phyloP scores from a whole-genome alignment of 2,113 vertebrate genomes.

The Phocoena sinus region DNA sequence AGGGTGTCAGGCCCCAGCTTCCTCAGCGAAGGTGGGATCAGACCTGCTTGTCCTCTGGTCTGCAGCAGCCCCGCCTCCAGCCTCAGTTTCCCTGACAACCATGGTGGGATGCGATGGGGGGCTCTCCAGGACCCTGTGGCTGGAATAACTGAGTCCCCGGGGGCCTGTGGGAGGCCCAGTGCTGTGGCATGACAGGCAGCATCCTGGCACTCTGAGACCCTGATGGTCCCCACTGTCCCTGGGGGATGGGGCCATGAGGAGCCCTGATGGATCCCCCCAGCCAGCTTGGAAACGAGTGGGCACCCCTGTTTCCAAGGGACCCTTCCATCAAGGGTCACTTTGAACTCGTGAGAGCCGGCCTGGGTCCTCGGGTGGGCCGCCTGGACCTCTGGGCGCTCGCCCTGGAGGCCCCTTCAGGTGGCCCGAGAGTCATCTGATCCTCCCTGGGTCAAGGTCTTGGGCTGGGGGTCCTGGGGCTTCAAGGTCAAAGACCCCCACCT shows the following conservation, averaged over 20 bases:
- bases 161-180: background rate
- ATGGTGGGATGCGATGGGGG: accelerated
- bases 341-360: background rate
- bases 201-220: background rate
- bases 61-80: background rate
- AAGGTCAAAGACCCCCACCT: background rate
- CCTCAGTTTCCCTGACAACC: background rate
- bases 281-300: background rate
- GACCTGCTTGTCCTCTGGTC: background rate
- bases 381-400: accelerated
- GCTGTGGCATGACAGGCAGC: accelerated
- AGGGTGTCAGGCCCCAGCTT: background rate
- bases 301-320: background rate
- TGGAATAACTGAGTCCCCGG: background rate
- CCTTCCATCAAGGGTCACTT: background rate
- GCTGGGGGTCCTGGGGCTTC: background rate
- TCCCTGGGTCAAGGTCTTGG: background rate
- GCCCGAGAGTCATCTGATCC: accelerated
- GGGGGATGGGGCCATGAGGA: background rate
- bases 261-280: background rate
- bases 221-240: background rate
- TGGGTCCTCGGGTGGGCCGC: background rate
- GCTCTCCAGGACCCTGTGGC: background rate
- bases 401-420: background rate
- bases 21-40: background rate